These are phyloP conservation scores for Echinops telfairi DNA, from an alignment of 2,113 vertebrate species.

Conservation along the genomic window DNA sequence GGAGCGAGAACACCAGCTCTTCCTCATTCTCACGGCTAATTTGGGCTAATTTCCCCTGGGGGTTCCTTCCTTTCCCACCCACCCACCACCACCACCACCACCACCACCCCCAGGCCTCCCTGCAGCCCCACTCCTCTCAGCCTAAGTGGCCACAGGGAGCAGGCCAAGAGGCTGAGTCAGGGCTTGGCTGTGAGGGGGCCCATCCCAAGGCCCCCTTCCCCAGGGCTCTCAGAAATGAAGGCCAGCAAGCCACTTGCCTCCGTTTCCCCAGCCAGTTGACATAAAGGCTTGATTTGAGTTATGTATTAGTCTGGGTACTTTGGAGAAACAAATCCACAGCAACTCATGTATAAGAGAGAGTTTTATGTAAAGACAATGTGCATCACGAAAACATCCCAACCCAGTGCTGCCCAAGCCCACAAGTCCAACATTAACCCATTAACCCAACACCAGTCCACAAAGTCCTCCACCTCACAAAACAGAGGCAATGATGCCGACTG, in stretches of 20 bases:
- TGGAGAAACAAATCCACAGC: too few relatives aligned
- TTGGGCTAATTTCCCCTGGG: slow-evolving; percentile 78
- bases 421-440: too few relatives aligned
- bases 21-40: slow-evolving; percentile 78
- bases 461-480: too few relatives aligned
- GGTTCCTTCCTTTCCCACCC: slow-evolving; percentile 49
- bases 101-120: not conserved
- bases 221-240: not conserved
- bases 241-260: slow-evolving; percentile 25
- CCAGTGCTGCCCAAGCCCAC: too few relatives aligned
- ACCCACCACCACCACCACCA: not conserved
- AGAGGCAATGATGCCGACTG: too few relatives aligned
- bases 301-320: too few relatives aligned
- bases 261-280: slow-evolving; percentile 21
- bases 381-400: too few relatives aligned
- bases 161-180: slow-evolving; percentile 46
- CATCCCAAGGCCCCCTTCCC: too few relatives aligned
- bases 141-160: not conserved
- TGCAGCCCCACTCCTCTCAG: slow-evolving; percentile 7
- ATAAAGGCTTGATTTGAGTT: not conserved
- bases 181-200: not conserved
- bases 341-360: too few relatives aligned
- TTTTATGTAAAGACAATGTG: too few relatives aligned
- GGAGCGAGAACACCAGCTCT: slow-evolving; percentile 72
- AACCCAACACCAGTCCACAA: too few relatives aligned